These are phyloP conservation scores for Tamandua tetradactyla DNA, from an alignment of 2,797 vertebrate genomes.

Conservation along the genomic window DNA sequence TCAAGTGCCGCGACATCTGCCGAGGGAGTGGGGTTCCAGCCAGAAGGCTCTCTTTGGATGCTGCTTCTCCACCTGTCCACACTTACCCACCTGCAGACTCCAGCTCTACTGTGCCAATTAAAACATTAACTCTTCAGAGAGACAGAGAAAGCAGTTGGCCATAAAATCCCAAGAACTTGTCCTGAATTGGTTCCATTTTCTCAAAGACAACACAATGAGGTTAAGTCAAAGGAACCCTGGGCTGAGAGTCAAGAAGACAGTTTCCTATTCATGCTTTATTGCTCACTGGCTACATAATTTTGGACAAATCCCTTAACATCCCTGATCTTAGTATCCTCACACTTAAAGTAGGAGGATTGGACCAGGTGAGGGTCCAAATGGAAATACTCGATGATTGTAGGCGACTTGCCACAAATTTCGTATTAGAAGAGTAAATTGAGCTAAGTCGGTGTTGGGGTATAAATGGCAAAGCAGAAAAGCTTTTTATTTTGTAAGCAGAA, in stretches of 20 bases:
- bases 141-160: background rate
- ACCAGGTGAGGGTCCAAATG: background rate
- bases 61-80: constrained; percentile 38
- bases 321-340: background rate
- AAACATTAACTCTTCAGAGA: constrained; percentile 47
- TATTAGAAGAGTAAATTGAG: background rate
- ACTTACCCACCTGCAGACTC: constrained; percentile 38
- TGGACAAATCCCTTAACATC: background rate
- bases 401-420: background rate
- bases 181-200: background rate
- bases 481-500: background rate
- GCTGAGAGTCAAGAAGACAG: background rate
- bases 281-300: background rate
- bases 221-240: background rate
- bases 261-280: background rate
- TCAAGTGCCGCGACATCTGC: background rate
- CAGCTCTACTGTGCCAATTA: background rate
- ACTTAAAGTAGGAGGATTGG: background rate
- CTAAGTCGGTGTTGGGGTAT: background rate
- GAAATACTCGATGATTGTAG: background rate
- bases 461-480: background rate
- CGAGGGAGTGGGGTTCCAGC: background rate
- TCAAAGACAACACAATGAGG: background rate
- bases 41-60: background rate
- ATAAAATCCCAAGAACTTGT: background rate